Conservation (phyloP, 2,888 invertebrate species). For the Spodoptera littoralis region DNA sequence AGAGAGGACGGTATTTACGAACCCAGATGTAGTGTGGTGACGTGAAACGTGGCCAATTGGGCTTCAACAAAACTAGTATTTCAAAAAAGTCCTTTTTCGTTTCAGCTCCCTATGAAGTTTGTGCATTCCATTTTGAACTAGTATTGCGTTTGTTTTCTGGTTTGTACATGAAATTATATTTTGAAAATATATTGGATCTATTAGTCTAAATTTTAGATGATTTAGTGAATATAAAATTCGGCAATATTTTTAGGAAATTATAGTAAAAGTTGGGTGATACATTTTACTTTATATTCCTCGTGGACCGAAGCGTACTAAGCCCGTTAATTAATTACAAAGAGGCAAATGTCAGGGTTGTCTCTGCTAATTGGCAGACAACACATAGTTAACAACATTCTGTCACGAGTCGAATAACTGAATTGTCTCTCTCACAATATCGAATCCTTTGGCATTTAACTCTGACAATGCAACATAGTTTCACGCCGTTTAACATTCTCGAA, state of each 20-base stretch:
- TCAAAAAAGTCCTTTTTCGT: constrained; percentile 24
- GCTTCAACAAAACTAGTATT: constrained; percentile 31
- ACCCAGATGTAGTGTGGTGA: constrained; percentile 32
- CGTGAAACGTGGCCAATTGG: constrained; percentile 30
- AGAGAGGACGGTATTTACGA: constrained; percentile 55
- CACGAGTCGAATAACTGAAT: constrained; percentile 37
- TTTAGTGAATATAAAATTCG: not conserved
- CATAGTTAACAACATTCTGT: constrained; percentile 36
- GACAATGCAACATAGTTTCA: constrained; percentile 16
- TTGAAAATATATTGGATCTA: too few species aligned
- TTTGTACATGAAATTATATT: too few species aligned
- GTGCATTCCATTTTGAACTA: too few species aligned
- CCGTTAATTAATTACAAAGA: constrained; percentile 24
- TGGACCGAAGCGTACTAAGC: constrained; percentile 5
- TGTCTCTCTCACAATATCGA: constrained; percentile 29
- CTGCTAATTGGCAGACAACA: constrained; percentile 20
- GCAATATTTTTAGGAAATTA: constrained; percentile 1
- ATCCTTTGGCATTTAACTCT: constrained; percentile 38
- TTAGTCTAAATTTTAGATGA: not conserved
- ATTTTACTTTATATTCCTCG: constrained; percentile 16
- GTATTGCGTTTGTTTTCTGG: too few species aligned
- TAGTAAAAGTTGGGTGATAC: constrained; percentile 5
- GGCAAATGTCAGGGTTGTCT: constrained; percentile 22
- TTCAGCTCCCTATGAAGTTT: constrained; percentile 18
- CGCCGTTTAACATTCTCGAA: constrained; percentile 24